phyloP scores from a whole-genome alignment of 2,888 invertebrate genomes.

The Villa cingulata region DNA sequence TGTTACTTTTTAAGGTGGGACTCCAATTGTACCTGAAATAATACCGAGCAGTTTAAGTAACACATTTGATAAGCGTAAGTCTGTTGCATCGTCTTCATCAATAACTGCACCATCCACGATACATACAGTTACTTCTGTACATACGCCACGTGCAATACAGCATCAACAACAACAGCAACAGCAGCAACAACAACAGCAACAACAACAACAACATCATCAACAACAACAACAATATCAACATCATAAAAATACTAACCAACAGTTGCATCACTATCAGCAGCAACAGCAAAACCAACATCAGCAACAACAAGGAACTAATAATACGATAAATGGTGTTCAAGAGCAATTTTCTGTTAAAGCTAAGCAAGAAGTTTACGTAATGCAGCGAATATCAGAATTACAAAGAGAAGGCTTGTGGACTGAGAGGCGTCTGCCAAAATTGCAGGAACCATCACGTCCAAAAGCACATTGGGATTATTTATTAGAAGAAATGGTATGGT shows the following conservation, averaged over 20 bases:
- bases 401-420: conserved; percentile 93
- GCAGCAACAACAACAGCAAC: conserved; percentile 6
- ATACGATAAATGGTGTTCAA: conserved; percentile 31
- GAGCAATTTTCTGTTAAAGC: conserved; percentile 75
- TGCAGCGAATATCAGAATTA: conserved; percentile 81
- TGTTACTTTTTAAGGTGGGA: conserved; percentile 37
- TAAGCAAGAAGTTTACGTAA: conserved; percentile 84
- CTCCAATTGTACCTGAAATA: conserved; percentile 37
- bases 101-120: conserved; percentile 2
- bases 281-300: conserved; percentile 15
- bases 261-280: conserved; percentile 1
- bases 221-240: conserved; percentile 13
- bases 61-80: conserved; percentile 6
- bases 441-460: conserved; percentile 74
- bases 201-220: neutral
- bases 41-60: conserved; percentile 12
- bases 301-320: conserved; percentile 12
- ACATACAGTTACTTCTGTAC: conserved; percentile 12
- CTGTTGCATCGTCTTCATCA: conserved; percentile 11
- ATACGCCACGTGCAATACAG: conserved; percentile 8
- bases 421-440: conserved; percentile 78
- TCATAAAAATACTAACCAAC: conserved; percentile 2
- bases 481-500: conserved; percentile 97
- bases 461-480: conserved; percentile 99
- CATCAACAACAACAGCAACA: conserved; percentile 3